Percentiles rank a stretch among this genome's conserved stretches.
Evolutionary conservation across 2,888 invertebrate genomes (phyloP).

Genomic region (Hirudinaria manillensis): DNA sequence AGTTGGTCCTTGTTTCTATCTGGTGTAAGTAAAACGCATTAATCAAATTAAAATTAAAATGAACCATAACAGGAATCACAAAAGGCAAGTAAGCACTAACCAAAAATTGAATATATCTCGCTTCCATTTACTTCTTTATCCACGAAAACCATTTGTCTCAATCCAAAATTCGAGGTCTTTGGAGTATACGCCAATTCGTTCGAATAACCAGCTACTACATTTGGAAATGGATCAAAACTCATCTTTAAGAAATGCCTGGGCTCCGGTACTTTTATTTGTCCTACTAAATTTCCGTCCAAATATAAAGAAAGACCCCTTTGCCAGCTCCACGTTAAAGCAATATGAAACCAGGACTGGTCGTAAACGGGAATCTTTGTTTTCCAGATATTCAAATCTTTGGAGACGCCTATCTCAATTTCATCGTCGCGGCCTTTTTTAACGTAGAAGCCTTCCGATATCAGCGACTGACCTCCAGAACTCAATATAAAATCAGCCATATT

Average conservation of each 20-base stretch:
- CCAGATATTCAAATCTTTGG: conserved; percentile 42
- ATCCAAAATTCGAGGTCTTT: background rate
- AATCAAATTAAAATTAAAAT: background rate
- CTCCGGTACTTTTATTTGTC: conserved; percentile 22
- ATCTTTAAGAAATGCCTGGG: conserved; percentile 34
- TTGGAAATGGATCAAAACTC: conserved; percentile 36
- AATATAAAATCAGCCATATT: conserved; percentile 41
- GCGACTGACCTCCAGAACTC: conserved; percentile 46
- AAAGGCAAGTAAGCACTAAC: conserved; percentile 14
- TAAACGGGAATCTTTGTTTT: conserved; percentile 40
- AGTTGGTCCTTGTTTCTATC: conserved; percentile 10
- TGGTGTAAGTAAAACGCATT: background rate
- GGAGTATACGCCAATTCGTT: conserved; percentile 28
- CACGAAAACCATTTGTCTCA: conserved; percentile 13
- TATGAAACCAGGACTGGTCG: conserved; percentile 39
- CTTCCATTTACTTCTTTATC: background rate
- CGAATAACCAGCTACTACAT: conserved; percentile 35
- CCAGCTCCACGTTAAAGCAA: conserved; percentile 40
- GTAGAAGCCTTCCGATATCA: conserved; percentile 47
- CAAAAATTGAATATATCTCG: conserved; percentile 20
- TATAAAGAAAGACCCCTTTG: conserved; percentile 38
- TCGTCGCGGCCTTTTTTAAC: conserved; percentile 44
- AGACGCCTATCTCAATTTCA: conserved; percentile 47
- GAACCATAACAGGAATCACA: background rate
- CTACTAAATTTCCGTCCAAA: conserved; percentile 43